Evolutionary conservation across 2,113 vertebrate genomes (phyloP), one percentile per base, ranked within the genome.

Genomic region (Phyllostomus hastatus): DNA sequence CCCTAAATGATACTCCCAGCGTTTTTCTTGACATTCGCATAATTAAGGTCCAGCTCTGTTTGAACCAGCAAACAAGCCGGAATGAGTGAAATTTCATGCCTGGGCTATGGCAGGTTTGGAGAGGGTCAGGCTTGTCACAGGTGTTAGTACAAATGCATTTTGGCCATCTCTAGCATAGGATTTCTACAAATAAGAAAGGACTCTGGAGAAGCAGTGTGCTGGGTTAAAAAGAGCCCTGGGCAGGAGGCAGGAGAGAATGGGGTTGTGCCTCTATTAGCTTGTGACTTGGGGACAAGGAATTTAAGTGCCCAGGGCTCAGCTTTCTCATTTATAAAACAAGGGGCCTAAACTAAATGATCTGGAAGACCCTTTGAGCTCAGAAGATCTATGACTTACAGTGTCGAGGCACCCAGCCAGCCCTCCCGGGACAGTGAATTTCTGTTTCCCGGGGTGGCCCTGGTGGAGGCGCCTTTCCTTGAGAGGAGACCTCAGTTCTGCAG

Each of bases 241-340:
- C 85, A 28, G 67, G 33, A 69, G 67, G 61, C 41, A 67, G 85
- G n/a, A 96, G 35, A 78, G n/a, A 82, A 67, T 33, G 24, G 46
- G 54, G 75, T 81, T 79, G 67, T 82, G 33, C n/a, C 82, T 96
- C 76, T 38, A 82, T 88, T 88, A 83, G 66, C 67, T 38, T 69
- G 59, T 94, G 76, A 80, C 78, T 92, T 59, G 46, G 38, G 67
- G 78, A 70, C 84, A 72, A 54, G 86, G 26, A 79, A 28, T 3
- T 4, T 35, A 54, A 75, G 43, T 0, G 43, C 35, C 43, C 41
- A 38, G 57, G 64, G 61, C 69, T 83, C 75, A 31, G 54, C 41
- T 87, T 95, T 75, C 91, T 95, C 67, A 85, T 86, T 95, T 94
- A 61, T 88, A 48, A 97, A 81, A 76, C 0, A 20, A 88, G 35